Evolutionary conservation across 2,888 invertebrate genomes (phyloP), one percentile per base, ranked within the genome.

Genomic region (Steinernema carpocapsae): DNA sequence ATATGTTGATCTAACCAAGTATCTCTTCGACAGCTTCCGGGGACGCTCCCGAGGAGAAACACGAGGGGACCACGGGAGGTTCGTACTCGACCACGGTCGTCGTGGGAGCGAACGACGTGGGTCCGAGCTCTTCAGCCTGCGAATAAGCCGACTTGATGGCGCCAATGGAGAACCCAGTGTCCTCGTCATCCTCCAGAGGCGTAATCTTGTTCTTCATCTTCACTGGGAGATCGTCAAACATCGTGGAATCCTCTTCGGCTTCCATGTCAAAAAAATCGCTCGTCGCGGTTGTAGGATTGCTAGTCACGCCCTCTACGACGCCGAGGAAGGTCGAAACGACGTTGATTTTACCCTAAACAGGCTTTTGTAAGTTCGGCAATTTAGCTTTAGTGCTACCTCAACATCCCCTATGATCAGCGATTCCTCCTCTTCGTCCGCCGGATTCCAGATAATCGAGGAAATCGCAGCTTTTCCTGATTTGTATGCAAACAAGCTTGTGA

Each of bases 31-130:
- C 70, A 95, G 91, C 88, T 94, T 93, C 32, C 1, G 97, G 96
- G 0, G 95, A 93, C 1, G 95, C 92, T 0, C 93, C 92, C 0
- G 97, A 93, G 89, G 96, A 95, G 88, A 97, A 96, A 0, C 94
- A 91, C 17, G 91, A 88, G 88, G 97, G 97, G 19, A 79, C 71
- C 19, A 78, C 32, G 6, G 77, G 77, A 14, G 80, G 80, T 1
- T 72, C 64, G 70, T 46, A 17, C 26, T 32, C 45, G 19, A 37
- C 29, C 26, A 7, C n/a, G 19, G 19, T 52, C 59, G 56, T 12
- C 45, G 64, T 32, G 19, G 74, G 48, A 52, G 74, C 64, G 64
- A 70, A 14, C 71, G 74, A 14, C 72, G 29, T n/a, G 46, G 45
- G 32, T 14, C 29, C 64, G 32, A 24, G 24, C 17, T 64, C 64